Evolutionary conservation across 1,140 invertebrate species (phyloP), one percentile per base, ranked within the genome.

Genomic region (Brachystomella parvula): DNA sequence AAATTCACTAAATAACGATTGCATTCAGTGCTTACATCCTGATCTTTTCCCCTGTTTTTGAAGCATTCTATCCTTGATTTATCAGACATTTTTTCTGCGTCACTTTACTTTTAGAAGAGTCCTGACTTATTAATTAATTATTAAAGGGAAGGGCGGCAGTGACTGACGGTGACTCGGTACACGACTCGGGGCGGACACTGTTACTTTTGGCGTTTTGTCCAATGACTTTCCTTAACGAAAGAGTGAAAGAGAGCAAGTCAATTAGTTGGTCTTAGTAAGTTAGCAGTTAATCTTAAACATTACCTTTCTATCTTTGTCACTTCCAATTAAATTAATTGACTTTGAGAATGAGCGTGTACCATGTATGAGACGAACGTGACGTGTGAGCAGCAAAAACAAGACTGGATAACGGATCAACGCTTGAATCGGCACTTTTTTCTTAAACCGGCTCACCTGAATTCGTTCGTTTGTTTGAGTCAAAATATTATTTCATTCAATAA

Each of bases 41-140:
- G 89, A 84, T 95, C 92, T 84, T 94, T 95, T 75, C 92, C 92
- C 85, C 94, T 94, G 83, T 95, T 94, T 87, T 95, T 96, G 80
- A 94, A 95, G 86, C 82, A 90, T 86, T 79, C 92, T 86, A 83
- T 84, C 86, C 83, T 87, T 87, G 79, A 81, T 82, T 81, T 82
- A 82, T 32, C 30, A 60, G 29, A 60, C 58, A 57, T 29, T 24
- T 32, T 60, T 60, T 12, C 58, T 44, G 9, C 39, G 39, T 44
- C 39, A 44, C 9, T 44, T 44, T 44, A 44, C 39, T 9, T 44
- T 9, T 9, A 44, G 39, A 9, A 9, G 39, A 44, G n/a, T n/a
- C 39, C 39, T 44, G 39, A 44, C 9, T 44, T 44, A n/a, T 12
- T 12, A 44, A 44, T 44, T 44, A 44, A n/a, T n/a, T n/a, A n/a